phyloP scores from a whole-genome alignment of 2,113 vertebrate species.

The Pygoscelis adeliae region DNA sequence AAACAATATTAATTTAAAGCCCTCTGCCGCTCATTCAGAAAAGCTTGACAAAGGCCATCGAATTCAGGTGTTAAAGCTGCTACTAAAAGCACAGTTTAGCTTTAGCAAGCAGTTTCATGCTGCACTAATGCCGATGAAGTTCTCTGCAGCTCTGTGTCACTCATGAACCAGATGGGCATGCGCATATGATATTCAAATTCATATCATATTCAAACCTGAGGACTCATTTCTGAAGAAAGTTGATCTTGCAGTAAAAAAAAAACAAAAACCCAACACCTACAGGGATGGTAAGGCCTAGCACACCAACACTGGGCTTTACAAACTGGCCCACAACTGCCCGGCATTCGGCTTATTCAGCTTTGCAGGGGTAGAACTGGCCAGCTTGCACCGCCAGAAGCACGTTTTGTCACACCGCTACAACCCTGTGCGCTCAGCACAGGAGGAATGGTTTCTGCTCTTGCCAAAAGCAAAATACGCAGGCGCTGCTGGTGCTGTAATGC shows the following conservation, averaged over 20 bases:
- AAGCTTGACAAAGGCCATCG: background rate
- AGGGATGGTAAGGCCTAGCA: background rate
- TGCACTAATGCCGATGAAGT: fast-evolving
- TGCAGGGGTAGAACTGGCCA: background rate
- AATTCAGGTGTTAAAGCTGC: background rate
- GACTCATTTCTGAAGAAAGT: background rate
- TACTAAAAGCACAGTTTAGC: background rate
- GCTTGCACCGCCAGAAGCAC: too few species aligned
- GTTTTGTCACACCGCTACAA: background rate
- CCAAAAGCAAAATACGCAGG: background rate
- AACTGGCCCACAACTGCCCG: fast-evolving
- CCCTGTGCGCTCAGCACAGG: background rate
- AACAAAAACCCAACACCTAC: too few species aligned
- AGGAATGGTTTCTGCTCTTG: background rate
- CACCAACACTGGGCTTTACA: background rate
- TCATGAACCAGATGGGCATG: background rate
- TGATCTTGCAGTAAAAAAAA: background rate
- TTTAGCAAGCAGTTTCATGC: background rate
- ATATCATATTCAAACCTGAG: background rate
- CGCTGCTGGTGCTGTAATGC: fast-evolving
- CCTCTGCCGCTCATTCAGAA: background rate
- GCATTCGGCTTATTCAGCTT: fast-evolving
- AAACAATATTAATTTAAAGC: background rate
- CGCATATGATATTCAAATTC: background rate
- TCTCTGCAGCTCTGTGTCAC: background rate